Conservation (phyloP, 1,140 invertebrate genomes). For the Zaprionus capensis region DNA sequence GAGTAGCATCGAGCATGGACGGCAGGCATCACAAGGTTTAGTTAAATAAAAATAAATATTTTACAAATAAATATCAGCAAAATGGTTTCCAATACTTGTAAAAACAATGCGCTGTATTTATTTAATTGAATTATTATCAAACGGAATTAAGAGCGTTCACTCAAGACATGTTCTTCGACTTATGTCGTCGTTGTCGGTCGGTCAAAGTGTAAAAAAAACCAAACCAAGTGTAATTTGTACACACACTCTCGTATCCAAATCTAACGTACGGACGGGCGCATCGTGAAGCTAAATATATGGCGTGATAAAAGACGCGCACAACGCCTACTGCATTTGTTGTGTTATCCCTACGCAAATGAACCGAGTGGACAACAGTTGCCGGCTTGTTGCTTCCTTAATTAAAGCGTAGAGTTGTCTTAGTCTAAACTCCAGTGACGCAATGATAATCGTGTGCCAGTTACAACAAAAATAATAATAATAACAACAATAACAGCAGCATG, state of each 20-base stretch:
- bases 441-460: conserved; percentile 22
- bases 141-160: not conserved
- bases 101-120: not conserved
- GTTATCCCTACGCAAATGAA: not conserved
- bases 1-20: conserved; percentile 43
- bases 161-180: conserved; percentile 6
- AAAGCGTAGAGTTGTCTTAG: conserved; percentile 1
- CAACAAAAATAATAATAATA: conserved; percentile 19
- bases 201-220: conserved; percentile 21
- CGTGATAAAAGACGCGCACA: conserved; percentile 16
- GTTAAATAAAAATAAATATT: conserved; percentile 31
- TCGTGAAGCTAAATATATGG: conserved; percentile 15
- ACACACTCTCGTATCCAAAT: conserved; percentile 18
- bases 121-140: not conserved
- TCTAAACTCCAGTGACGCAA: conserved; percentile 9
- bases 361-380: conserved; percentile 19
- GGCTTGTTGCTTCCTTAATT: conserved; percentile 37
- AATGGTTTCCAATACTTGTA: conserved; percentile 21
- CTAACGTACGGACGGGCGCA: conserved; percentile 12
- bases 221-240: conserved; percentile 34
- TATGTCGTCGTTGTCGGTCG: conserved; percentile 13
- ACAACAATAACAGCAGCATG: not conserved
- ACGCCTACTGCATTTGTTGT: conserved; percentile 16
- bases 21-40: conserved; percentile 43
- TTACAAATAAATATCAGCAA: conserved; percentile 39